Conservation (phyloP, 1,140 invertebrate genomes). For the Macrocentrus cingulum region DNA sequence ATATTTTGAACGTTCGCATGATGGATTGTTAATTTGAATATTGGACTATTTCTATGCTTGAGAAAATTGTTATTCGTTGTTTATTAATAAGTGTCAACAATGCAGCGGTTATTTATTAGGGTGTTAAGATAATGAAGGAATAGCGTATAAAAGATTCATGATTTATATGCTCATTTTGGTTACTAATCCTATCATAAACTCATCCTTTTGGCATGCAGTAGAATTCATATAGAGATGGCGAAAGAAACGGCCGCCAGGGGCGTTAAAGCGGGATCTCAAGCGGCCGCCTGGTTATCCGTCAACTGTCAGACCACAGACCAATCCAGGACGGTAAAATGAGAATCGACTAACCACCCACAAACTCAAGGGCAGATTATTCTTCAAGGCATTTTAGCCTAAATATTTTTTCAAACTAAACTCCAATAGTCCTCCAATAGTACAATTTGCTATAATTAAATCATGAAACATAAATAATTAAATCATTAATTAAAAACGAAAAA, state of each 20-base stretch:
- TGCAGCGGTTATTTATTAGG: not conserved
- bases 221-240: slow-evolving; percentile 27
- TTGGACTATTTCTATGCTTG: too few relatives aligned
- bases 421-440: not conserved
- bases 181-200: slow-evolving; percentile 24
- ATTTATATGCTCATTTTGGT: slow-evolving; percentile 43
- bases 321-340: slow-evolving; percentile 50
- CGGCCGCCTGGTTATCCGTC: slow-evolving; percentile 58
- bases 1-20: too few relatives aligned
- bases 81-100: too few relatives aligned
- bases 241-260: slow-evolving; percentile 33
- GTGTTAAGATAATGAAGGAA: slow-evolving; percentile 4
- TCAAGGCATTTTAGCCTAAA: not conserved
- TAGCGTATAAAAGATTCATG: slow-evolving; percentile 19
- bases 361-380: slow-evolving; percentile 41
- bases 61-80: too few relatives aligned
- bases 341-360: slow-evolving; percentile 46
- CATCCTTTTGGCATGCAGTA: not conserved
- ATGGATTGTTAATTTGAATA: not conserved
- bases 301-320: slow-evolving; percentile 56
- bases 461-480: too few relatives aligned
- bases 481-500: too few relatives aligned
- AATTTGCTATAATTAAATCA: not conserved
- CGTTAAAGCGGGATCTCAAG: slow-evolving; percentile 34
- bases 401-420: not conserved